Conservation (phyloP, 2,113 vertebrate species). For the Caretta caretta region DNA sequence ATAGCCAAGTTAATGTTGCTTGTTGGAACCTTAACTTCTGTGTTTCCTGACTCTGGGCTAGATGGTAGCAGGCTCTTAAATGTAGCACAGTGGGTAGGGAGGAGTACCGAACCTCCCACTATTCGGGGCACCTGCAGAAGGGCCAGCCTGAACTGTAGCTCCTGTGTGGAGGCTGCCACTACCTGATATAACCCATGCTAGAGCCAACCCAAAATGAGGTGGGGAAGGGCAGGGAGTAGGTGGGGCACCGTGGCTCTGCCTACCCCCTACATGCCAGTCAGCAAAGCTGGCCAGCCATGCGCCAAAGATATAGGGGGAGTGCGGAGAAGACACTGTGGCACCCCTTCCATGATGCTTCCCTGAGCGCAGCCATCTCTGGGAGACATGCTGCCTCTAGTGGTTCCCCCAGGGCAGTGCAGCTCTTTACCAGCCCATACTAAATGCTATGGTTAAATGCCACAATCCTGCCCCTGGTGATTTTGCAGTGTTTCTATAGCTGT, state of each 20-base stretch:
- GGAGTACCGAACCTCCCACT: slow-evolving; percentile 50
- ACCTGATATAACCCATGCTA: neutral
- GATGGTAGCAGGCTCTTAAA: neutral
- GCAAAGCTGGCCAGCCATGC: neutral
- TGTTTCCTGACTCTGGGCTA: slow-evolving; percentile 32
- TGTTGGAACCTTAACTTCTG: slow-evolving; percentile 19
- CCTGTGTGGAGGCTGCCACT: neutral
- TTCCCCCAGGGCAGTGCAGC: neutral
- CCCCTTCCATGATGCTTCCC: neutral
- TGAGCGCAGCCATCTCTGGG: neutral
- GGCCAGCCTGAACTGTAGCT: slow-evolving; percentile 1
- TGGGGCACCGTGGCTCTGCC: neutral
- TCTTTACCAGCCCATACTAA: neutral
- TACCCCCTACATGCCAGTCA: neutral
- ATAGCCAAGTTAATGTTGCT: neutral
- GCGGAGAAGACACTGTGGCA: rapidly evolving
- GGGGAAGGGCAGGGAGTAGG: neutral
- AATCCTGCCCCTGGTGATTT: neutral
- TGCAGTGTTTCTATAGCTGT: neutral
- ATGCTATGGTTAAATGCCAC: neutral
- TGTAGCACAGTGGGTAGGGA: slow-evolving; percentile 2
- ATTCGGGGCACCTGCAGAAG: neutral
- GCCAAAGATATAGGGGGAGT: neutral
- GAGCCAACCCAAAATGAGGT: neutral
- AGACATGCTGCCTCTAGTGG: rapidly evolving